Evolutionary conservation across 2,113 vertebrate genomes (phyloP).

Genomic region (Pluvianellus socialis): DNA sequence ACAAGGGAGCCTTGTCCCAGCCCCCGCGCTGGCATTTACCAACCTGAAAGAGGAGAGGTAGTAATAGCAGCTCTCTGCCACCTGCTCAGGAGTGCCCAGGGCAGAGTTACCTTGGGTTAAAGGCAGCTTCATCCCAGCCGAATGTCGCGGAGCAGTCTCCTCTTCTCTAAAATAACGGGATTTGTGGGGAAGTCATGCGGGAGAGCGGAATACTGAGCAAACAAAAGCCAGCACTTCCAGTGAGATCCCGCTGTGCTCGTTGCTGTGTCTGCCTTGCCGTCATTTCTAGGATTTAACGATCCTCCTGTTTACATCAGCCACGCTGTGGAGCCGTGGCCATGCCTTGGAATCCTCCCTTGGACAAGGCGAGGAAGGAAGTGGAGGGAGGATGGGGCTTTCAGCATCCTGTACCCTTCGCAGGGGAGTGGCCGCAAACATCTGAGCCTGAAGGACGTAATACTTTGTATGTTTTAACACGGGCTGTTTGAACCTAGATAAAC

Average conservation of each 20-base stretch:
- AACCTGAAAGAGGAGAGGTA: background rate
- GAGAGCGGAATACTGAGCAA: background rate
- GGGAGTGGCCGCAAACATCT: constrained; percentile 64
- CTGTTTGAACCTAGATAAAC: constrained; percentile 45
- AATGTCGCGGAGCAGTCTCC: background rate
- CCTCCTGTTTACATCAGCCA: constrained; percentile 25
- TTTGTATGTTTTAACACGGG: constrained; percentile 3
- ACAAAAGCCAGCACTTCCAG: background rate
- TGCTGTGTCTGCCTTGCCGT: constrained; percentile 19
- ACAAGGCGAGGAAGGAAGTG: constrained; percentile 82
- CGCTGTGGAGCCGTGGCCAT: background rate
- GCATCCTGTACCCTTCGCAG: constrained; percentile 77
- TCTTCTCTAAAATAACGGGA: background rate
- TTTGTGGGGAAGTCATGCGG: background rate
- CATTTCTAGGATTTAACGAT: constrained; percentile 10
- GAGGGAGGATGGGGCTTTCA: constrained; percentile 75
- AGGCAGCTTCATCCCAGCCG: background rate
- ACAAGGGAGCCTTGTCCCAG: accelerated
- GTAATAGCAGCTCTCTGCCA: background rate
- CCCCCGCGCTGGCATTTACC: background rate
- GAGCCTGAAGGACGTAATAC: constrained; percentile 38
- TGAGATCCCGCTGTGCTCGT: background rate
- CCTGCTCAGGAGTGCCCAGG: background rate
- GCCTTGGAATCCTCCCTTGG: constrained; percentile 71
- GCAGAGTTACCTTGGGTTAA: background rate